Conservation (phyloP, 2,888 invertebrate species). For the Cerastis rubricosa region DNA sequence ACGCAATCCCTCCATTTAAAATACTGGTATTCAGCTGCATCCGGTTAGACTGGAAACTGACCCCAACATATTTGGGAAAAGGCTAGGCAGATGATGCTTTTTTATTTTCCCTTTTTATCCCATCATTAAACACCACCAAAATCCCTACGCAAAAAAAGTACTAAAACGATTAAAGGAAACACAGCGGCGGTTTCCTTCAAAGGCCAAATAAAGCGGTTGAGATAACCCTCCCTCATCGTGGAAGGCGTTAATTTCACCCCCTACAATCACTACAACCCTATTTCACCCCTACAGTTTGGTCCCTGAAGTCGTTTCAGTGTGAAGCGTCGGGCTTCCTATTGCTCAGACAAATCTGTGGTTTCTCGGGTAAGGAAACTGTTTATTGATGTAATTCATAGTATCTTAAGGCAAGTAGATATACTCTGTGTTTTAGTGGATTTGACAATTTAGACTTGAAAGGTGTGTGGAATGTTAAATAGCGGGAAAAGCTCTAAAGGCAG, state of each 20-base stretch:
- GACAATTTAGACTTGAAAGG: neutral
- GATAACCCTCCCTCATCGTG: slow-evolving; percentile 34
- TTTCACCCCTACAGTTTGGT: slow-evolving; percentile 29
- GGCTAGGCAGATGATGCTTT: too few relatives aligned
- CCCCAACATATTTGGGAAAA: too few relatives aligned
- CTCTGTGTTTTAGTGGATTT: slow-evolving; percentile 10
- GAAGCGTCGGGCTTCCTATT: slow-evolving; percentile 7
- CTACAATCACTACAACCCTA: slow-evolving; percentile 21
- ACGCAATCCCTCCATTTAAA: too few relatives aligned
- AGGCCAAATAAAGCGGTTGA: slow-evolving; percentile 23
- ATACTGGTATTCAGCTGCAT: too few relatives aligned
- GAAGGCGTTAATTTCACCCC: slow-evolving; percentile 37
- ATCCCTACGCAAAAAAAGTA: neutral
- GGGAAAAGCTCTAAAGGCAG: neutral
- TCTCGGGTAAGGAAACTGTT: neutral
- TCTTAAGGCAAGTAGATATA: slow-evolving; percentile 11
- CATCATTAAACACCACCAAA: neutral
- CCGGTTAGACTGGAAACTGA: too few relatives aligned
- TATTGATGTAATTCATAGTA: slow-evolving; percentile 17
- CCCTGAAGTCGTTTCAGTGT: slow-evolving; percentile 38
- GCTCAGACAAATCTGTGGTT: slow-evolving; percentile 31
- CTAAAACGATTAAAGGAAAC: slow-evolving; percentile 3
- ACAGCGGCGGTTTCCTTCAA: neutral
- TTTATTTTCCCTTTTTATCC: too few relatives aligned
- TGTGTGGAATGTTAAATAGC: slow-evolving; percentile 3